A percentile compares a stretch with the other conserved stretches of the same genome.
phyloP scores from a whole-genome alignment of 2,797 vertebrate genomes.

The Otus scops region DNA sequence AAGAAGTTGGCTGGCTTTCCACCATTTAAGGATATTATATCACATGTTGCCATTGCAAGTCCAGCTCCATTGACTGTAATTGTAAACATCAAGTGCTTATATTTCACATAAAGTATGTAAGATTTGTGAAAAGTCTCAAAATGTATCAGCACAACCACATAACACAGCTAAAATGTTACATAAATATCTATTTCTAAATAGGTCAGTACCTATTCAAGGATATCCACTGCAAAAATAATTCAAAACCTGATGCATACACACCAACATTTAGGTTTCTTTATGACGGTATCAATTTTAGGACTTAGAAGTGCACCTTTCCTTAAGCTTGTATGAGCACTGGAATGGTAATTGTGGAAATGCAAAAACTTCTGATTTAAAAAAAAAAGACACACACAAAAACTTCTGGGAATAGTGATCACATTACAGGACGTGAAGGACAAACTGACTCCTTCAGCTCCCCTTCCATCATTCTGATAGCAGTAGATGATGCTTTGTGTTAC shows the following conservation, averaged over 20 bases:
- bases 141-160: neutral
- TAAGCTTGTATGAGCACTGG: neutral
- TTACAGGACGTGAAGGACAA: accelerated
- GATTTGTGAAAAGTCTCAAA: neutral
- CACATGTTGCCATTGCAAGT: conserved; percentile 97
- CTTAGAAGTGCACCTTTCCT: neutral
- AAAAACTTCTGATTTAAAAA: neutral
- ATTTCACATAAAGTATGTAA: neutral
- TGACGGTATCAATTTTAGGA: neutral
- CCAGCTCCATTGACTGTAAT: conserved; percentile 94
- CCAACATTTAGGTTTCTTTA: neutral
- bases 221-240: neutral
- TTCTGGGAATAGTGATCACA: neutral
- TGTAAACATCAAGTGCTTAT: neutral
- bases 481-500: neutral
- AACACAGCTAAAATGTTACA: neutral
- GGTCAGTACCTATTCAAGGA: neutral
- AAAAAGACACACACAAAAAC: neutral
- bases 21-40: conserved; percentile 95
- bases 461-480: neutral
- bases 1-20: conserved; percentile 98
- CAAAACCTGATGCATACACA: neutral
- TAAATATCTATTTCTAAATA: neutral
- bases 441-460: neutral
- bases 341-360: neutral